Conservation (phyloP, 2,113 vertebrate genomes). For the Misgurnus mizolepis region DNA sequence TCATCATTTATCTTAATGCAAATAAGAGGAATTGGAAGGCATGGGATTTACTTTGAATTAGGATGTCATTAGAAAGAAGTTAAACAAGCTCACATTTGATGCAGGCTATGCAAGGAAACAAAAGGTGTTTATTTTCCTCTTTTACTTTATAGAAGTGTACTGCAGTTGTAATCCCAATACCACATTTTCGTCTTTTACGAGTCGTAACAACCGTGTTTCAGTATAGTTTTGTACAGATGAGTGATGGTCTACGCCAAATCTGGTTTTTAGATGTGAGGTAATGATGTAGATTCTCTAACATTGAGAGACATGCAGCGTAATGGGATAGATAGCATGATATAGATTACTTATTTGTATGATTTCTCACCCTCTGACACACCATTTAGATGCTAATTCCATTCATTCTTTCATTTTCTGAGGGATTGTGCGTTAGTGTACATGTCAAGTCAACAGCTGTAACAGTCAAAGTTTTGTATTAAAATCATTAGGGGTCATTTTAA, state of each 20-base stretch:
- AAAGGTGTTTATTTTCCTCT: background rate
- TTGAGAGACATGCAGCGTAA: background rate
- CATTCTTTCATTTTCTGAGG: background rate
- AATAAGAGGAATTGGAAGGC: background rate
- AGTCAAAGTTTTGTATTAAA: background rate
- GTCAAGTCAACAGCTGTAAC: background rate
- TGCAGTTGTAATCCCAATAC: background rate
- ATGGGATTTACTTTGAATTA: background rate
- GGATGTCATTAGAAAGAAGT: background rate
- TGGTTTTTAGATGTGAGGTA: conserved; percentile 15
- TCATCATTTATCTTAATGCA: background rate
- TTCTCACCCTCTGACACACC: conserved; percentile 17
- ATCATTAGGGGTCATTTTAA: background rate
- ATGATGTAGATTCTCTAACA: conserved; percentile 17
- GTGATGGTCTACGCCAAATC: background rate
- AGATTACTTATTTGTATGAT: conserved; percentile 31
- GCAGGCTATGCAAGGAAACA: background rate
- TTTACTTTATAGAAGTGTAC: background rate
- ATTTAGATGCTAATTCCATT: conserved; percentile 32
- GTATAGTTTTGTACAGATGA: background rate
- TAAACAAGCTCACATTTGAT: background rate
- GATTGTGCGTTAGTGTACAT: background rate
- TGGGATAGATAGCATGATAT: conserved; percentile 1
- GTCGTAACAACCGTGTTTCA: background rate
- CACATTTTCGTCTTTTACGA: background rate